A percentile compares a stretch with the other conserved stretches of the same genome.
phyloP scores from a whole-genome alignment of 2,797 vertebrate species.

The Enteromius mattozi region DNA sequence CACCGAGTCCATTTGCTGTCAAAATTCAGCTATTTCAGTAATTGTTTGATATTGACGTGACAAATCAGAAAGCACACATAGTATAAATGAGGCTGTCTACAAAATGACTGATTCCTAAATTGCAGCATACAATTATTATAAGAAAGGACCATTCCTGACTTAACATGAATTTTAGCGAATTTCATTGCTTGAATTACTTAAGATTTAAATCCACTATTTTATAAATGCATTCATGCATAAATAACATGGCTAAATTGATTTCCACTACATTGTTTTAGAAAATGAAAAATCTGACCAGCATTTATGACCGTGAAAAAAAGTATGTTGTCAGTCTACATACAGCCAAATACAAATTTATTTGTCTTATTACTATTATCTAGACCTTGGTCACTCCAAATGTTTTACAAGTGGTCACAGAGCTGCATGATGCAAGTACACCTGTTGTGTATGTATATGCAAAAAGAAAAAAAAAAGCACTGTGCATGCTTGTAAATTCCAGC shows the following conservation, averaged over 20 bases:
- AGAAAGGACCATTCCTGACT: conserved; percentile 5
- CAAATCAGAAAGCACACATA: background rate
- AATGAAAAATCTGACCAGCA: background rate
- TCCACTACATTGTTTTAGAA: background rate
- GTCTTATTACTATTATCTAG: background rate
- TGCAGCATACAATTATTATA: background rate
- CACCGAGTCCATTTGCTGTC: background rate
- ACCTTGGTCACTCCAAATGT: background rate
- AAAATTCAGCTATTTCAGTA: conserved; percentile 16
- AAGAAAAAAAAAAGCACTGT: background rate
- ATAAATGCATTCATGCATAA: background rate
- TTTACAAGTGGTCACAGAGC: conserved; percentile 1
- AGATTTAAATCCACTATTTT: background rate
- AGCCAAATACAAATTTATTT: too few relatives aligned
- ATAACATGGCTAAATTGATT: background rate
- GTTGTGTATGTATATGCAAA: background rate
- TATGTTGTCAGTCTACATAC: background rate
- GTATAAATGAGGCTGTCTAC: conserved; percentile 8
- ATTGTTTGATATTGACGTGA: conserved; percentile 6
- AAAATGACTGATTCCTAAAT: conserved; percentile 19
- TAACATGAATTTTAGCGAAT: background rate
- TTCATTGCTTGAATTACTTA: background rate
- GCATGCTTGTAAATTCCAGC: background rate
- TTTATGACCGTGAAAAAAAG: background rate
- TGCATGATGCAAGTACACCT: background rate